Evolutionary conservation across 92 coral and sea anemone genomes (phyloP).

Genomic region (Paramuricea clavata): DNA sequence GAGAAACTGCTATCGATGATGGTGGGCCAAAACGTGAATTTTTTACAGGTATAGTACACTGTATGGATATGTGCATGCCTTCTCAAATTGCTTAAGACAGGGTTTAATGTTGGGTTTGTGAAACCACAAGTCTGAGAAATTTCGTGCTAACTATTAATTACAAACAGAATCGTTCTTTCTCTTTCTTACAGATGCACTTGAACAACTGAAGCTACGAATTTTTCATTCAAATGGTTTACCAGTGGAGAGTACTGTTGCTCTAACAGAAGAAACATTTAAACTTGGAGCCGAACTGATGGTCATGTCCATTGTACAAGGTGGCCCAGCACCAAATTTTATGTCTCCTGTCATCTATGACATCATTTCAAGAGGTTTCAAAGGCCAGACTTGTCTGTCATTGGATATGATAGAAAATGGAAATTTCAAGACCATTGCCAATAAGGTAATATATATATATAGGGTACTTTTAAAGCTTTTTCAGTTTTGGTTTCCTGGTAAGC

Average conservation of each 20-base stretch:
- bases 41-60: slow-evolving; percentile 19
- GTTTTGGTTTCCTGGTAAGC: neutral
- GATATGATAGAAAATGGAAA: slow-evolving; percentile 26
- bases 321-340: slow-evolving; percentile 77
- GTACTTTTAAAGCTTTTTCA: no score
- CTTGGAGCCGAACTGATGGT: slow-evolving; percentile 63
- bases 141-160: neutral
- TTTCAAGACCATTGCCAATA: slow-evolving; percentile 19
- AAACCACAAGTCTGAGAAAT: neutral
- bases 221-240: slow-evolving; percentile 61
- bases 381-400: neutral
- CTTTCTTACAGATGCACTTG: slow-evolving; percentile 20
- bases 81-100: neutral
- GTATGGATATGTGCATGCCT: neutral
- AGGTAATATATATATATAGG: slow-evolving; percentile 16
- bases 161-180: neutral
- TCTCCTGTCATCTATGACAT: slow-evolving; percentile 48
- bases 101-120: neutral
- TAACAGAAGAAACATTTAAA: slow-evolving; percentile 55
- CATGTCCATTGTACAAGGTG: slow-evolving; percentile 75
- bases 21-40: slow-evolving; percentile 42
- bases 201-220: slow-evolving; percentile 3
- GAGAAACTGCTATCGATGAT: slow-evolving; percentile 10
- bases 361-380: slow-evolving; percentile 22
- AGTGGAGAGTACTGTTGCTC: slow-evolving; percentile 63